These are phyloP conservation scores for Helogale parvula DNA, from an alignment of 2,113 vertebrate species.

Conservation along the genomic window DNA sequence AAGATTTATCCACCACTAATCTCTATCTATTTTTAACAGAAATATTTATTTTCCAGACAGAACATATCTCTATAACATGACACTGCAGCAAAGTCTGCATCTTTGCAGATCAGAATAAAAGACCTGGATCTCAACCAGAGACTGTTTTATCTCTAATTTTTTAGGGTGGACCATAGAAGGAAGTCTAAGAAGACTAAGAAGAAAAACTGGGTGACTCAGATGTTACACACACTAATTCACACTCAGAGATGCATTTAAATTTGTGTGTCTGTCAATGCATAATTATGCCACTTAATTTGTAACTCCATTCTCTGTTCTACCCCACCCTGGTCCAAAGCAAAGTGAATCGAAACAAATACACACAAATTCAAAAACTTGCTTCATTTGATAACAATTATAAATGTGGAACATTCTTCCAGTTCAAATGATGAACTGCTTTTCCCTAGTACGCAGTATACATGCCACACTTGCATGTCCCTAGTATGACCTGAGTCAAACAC, in stretches of 20 bases:
- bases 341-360: conserved; percentile 7
- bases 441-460: not conserved
- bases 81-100: conserved; percentile 11
- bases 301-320: not conserved
- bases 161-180: not conserved
- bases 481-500: not conserved
- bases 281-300: not conserved
- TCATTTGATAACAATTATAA: not conserved
- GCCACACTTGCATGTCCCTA: not conserved
- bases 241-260: not conserved
- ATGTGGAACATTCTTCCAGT: not conserved
- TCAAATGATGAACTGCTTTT: not conserved
- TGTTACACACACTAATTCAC: not conserved
- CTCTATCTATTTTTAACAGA: conserved; percentile 70
- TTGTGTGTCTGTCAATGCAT: not conserved
- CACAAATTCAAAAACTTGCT: not conserved
- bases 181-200: not conserved
- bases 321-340: not conserved
- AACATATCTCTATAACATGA: conserved; percentile 7
- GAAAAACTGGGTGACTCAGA: not conserved
- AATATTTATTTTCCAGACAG: conserved; percentile 61
- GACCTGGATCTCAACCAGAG: not conserved
- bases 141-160: not conserved
- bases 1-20: conserved; percentile 57
- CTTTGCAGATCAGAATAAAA: not conserved